Conservation (phyloP, 1,140 invertebrate species). For the Macrocentrus cingulum region DNA sequence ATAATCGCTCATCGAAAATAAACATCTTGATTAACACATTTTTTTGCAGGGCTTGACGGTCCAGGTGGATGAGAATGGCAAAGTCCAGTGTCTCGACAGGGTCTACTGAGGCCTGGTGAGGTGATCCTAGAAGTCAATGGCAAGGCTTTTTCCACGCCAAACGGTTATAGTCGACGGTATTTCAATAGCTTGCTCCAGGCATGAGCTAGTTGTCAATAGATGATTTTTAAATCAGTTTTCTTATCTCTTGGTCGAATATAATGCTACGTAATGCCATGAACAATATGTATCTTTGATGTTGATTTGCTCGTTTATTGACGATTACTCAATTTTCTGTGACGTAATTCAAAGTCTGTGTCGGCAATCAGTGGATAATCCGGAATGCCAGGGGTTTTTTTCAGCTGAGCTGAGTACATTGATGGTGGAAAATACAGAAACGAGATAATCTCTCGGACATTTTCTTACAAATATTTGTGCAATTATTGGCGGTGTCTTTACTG, state of each 20-base stretch:
- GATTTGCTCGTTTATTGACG: conserved; percentile 65
- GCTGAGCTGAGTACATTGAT: conserved; percentile 96
- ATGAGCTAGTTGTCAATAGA: conserved; percentile 13
- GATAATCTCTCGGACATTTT: conserved; percentile 92
- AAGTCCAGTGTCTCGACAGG: conserved; percentile 89
- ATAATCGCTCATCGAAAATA: not conserved
- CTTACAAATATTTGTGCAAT: conserved; percentile 93
- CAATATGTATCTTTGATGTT: conserved; percentile 60
- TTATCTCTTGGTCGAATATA: no score
- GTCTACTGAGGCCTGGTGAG: conserved; percentile 86
- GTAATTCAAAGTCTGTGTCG: conserved; percentile 78
- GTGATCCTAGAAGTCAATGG: conserved; percentile 92
- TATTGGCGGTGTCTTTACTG: conserved; percentile 92
- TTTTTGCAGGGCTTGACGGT: conserved; percentile 78
- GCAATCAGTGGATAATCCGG: conserved; percentile 74
- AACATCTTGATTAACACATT: conserved; percentile 19
- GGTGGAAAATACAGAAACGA: conserved; percentile 92
- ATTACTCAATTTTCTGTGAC: conserved; percentile 97
- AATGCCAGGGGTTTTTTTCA: conserved; percentile 94
- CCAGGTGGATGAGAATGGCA: conserved; percentile 80
- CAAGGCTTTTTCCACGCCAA: conserved; percentile 76
- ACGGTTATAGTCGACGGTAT: conserved; percentile 53
- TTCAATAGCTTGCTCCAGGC: conserved; percentile 24
- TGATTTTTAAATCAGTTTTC: no score
- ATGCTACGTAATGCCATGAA: not conserved